Conservation (phyloP, 2,113 vertebrate species). For the Panthera uncia region DNA sequence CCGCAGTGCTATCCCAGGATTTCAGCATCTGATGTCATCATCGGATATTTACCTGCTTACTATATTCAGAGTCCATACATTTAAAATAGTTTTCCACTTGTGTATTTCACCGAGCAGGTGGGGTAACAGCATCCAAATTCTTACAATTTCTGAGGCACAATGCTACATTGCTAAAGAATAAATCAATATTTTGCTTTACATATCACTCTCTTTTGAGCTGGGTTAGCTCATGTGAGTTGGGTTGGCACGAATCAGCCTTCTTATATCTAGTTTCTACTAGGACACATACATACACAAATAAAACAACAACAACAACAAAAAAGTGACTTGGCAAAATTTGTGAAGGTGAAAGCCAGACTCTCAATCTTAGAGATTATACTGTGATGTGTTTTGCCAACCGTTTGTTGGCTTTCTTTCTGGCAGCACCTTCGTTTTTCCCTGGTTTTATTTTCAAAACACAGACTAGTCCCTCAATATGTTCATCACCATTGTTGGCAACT, state of each 20-base stretch:
- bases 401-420: not conserved
- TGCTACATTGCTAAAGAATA: not conserved
- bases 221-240: not conserved
- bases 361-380: not conserved
- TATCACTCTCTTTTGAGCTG: not conserved
- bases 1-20: not conserved
- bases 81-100: not conserved
- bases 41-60: rapidly evolving
- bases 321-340: not conserved
- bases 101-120: not conserved
- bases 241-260: not conserved
- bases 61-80: not conserved
- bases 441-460: not conserved
- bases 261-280: not conserved
- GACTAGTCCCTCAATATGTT: not conserved
- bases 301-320: not conserved
- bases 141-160: not conserved
- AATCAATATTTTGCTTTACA: not conserved
- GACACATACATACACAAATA: not conserved
- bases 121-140: not conserved
- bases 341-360: not conserved
- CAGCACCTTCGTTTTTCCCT: not conserved
- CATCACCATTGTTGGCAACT: not conserved
- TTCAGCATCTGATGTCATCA: not conserved
- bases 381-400: no score